A percentile compares a stretch with the other conserved stretches of the same genome.
Conservation (phyloP, 2,113 vertebrate genomes). For the cattle (Bos taurus) region DNA sequence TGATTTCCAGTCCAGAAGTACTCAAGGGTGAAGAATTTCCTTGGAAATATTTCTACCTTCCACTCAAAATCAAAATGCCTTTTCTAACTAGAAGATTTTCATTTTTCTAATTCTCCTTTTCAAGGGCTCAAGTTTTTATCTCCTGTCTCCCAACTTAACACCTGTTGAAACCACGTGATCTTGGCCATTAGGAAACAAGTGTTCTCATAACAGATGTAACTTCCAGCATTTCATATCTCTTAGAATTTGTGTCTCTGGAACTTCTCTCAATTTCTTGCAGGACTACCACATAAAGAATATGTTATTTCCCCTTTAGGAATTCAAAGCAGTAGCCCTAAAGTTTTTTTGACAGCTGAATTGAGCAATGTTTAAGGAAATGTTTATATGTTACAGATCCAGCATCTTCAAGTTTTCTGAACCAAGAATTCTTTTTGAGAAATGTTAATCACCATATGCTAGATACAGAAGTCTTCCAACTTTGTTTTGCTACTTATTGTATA, state of each 20-base stretch:
- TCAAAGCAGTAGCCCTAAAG: neutral
- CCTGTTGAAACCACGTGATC: neutral
- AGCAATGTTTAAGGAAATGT: conserved; percentile 23
- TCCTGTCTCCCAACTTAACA: neutral
- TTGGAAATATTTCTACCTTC: neutral
- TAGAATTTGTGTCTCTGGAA: neutral
- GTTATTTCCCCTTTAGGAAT: neutral
- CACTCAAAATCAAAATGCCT: neutral
- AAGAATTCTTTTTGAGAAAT: conserved; percentile 12
- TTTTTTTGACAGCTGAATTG: neutral
- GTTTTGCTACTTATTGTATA: conserved; percentile 23
- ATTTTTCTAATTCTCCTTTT: conserved; percentile 15
- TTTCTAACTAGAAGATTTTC: conserved; percentile 20
- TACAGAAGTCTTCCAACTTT: neutral
- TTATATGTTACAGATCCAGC: conserved; percentile 22
- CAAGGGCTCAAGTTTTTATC: neutral
- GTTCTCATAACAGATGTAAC: neutral
- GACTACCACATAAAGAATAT: neutral
- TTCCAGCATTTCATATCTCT: neutral
- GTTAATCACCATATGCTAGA: conserved; percentile 1
- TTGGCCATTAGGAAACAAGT: neutral
- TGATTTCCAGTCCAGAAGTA: neutral
- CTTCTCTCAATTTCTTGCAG: conserved; percentile 14
- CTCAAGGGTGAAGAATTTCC: neutral
- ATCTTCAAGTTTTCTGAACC: conserved; percentile 26